phyloP scores from a whole-genome alignment of 2,888 invertebrate genomes.

The Cosmia trapezina region DNA sequence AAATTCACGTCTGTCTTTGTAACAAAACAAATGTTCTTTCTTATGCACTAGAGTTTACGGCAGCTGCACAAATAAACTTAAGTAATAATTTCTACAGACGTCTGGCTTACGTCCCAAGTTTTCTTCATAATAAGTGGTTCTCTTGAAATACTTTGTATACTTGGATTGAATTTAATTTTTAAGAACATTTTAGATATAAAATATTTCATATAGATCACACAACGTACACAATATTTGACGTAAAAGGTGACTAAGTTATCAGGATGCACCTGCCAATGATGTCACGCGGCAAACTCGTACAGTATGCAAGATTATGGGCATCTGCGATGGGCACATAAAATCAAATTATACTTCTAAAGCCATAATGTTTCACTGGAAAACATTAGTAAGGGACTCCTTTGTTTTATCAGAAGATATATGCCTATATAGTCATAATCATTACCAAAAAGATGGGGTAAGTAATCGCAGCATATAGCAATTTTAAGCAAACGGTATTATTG shows the following conservation, averaged over 20 bases:
- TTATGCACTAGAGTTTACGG: conserved; percentile 38
- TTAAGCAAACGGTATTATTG: too few species aligned
- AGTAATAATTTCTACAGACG: conserved; percentile 46
- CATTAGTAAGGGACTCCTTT: background rate
- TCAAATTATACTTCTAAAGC: too few species aligned
- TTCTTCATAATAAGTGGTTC: conserved; percentile 28
- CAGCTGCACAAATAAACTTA: conserved; percentile 59
- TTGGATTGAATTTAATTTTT: conserved; percentile 21
- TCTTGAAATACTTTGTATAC: conserved; percentile 35
- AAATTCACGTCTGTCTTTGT: conserved; percentile 33
- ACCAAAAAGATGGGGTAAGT: too few species aligned
- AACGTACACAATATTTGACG: background rate
- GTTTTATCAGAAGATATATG: too few species aligned
- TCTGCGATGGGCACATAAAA: background rate
- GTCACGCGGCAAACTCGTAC: conserved; percentile 4
- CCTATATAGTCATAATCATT: too few species aligned
- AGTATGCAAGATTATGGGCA: background rate
- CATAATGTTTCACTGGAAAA: background rate
- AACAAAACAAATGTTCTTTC: conserved; percentile 45
- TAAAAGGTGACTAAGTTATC: conserved; percentile 7
- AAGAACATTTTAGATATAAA: background rate
- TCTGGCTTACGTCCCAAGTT: conserved; percentile 32
- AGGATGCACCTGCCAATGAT: conserved; percentile 23
- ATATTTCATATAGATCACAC: background rate
- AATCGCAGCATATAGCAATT: too few species aligned